Evolutionary conservation across 2,113 vertebrate genomes (phyloP), one percentile per base, ranked within the genome.

Genomic region (Callospermophilus lateralis): DNA sequence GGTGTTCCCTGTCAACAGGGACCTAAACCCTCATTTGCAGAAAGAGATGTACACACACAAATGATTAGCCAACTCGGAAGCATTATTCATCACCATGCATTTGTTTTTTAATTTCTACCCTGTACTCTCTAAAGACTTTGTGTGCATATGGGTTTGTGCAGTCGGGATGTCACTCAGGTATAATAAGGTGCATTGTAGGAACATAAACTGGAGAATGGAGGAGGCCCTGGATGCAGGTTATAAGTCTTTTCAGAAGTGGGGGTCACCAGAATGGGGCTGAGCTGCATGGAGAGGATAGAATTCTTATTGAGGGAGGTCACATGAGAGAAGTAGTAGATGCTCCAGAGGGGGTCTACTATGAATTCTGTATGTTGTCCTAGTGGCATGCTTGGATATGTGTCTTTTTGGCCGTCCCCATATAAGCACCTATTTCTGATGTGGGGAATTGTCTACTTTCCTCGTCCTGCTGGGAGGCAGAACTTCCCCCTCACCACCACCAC

Each of bases 41-140:
- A n/a, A 84, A 55, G 72, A 94, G 70, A 76, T 74, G 74, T 2
- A 77, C 19, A 89, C n/a, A 28, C 30, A 22, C 13, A 63, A 83
- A 78, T 81, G 84, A 73, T 90, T 76, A 90, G 80, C 48, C 37
- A 88, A 65, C 39, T 32, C 48, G 34, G 45, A 12, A 15, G 58
- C 74, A 68, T 51, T 85, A 74, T 94, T 95, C 94, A 93, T 83
- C 79, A 84, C 55, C 17, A 6, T 45, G 20, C 53, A 51, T 88
- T 95, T 95, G 85, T 63, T 93, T 96, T 96, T 58, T 83, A 16
- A 91, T 91, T 70, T 93, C n/a, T 58, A 45, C 39, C 30, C 39
- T 65, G 39, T 89, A 48, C 86, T 95, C 30, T 39, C n/a, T 17
- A 67, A 67, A 94, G 84, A 55, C 67, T 84, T 93, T 61, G 80